Evolutionary conservation across 2,888 invertebrate species (phyloP).

Genomic region (Oscheius sp.): DNA sequence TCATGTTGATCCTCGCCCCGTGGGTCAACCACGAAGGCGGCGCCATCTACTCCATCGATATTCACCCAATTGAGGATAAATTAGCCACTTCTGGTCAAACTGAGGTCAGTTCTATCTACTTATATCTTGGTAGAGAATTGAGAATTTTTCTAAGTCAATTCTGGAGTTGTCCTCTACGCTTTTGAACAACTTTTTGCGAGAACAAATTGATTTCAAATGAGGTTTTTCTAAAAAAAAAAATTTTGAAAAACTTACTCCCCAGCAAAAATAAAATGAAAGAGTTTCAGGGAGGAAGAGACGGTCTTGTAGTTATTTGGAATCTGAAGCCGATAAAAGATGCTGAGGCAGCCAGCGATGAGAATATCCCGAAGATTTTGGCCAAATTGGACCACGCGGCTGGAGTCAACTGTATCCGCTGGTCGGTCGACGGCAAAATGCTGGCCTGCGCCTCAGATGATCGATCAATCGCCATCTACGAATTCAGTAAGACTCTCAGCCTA

Average conservation of each 20-base stretch:
- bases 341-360: constrained; percentile 32
- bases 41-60: constrained; percentile 62
- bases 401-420: constrained; percentile 64
- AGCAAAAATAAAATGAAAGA: not conserved
- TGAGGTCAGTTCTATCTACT: constrained; percentile 33
- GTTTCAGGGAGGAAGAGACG: constrained; percentile 41
- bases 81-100: constrained; percentile 63
- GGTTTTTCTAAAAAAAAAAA: too few species aligned
- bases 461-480: constrained; percentile 44
- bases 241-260: not conserved
- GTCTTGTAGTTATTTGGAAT: constrained; percentile 59
- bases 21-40: constrained; percentile 51
- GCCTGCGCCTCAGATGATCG: constrained; percentile 50
- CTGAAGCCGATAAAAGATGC: constrained; percentile 40
- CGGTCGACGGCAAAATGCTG: constrained; percentile 44
- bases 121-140: not conserved
- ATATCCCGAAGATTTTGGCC: constrained; percentile 33
- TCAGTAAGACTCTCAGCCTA: constrained; percentile 25
- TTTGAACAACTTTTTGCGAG: too few species aligned
- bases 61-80: constrained; percentile 58
- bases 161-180: not conserved
- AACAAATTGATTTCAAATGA: too few species aligned
- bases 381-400: constrained; percentile 42
- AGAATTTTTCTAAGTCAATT: not conserved
- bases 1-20: constrained; percentile 22